Percentiles rank a stretch among this genome's conserved stretches.
phyloP scores from a whole-genome alignment of 2,888 invertebrate genomes.

The Himalopsyche anomala region DNA sequence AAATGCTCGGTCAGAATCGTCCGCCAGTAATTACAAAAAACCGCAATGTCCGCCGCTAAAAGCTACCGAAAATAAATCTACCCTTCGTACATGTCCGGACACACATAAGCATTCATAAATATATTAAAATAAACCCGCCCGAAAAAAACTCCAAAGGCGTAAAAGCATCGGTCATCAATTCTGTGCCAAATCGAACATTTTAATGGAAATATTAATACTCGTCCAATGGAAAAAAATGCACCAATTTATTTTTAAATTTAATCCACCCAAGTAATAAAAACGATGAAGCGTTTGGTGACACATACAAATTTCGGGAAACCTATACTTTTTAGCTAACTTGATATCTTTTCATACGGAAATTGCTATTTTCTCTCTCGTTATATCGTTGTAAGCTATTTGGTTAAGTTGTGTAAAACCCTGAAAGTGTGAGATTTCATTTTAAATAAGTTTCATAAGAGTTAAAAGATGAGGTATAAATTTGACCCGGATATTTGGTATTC shows the following conservation, averaged over 20 bases:
- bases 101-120: slow-evolving; percentile 5
- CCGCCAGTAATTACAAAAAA: slow-evolving; percentile 31
- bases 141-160: not conserved
- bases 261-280: not conserved
- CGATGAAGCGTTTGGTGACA: not conserved
- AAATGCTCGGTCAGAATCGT: slow-evolving; percentile 13
- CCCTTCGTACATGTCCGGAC: not conserved
- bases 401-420: no score
- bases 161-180: slow-evolving; percentile 13
- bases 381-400: not conserved
- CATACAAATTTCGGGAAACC: not conserved
- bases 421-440: no score
- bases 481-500: no score
- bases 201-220: slow-evolving; percentile 36
- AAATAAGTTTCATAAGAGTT: no score
- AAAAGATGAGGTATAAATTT: no score
- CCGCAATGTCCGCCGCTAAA: slow-evolving; percentile 40
- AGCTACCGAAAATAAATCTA: slow-evolving; percentile 35
- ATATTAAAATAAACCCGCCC: slow-evolving; percentile 22
- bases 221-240: not conserved
- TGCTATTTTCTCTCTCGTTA: not conserved
- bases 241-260: slow-evolving; percentile 15
- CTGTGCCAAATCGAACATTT: not conserved
- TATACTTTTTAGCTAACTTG: not conserved
- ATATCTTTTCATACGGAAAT: not conserved